Evolutionary conservation across 2,888 invertebrate genomes (phyloP).

Genomic region (Plutella xylostella): DNA sequence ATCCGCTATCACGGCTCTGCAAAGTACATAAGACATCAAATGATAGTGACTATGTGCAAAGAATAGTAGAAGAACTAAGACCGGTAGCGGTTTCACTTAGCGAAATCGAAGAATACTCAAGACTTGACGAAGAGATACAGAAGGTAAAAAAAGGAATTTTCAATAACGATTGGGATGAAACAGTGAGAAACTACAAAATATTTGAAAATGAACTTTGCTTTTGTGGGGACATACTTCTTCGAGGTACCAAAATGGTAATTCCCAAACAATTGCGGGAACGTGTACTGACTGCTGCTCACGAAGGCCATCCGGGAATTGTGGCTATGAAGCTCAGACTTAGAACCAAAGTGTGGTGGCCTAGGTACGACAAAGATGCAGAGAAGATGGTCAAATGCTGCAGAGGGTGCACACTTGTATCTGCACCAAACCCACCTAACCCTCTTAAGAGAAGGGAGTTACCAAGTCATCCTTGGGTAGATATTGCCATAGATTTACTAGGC

Average conservation of each 20-base stretch:
- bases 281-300: neutral
- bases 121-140: constrained; percentile 10
- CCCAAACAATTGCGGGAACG: neutral
- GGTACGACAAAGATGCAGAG: no score
- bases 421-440: no score
- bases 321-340: no score
- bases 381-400: no score
- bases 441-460: no score
- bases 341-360: no score
- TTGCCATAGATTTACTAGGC: no score
- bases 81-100: constrained; percentile 7
- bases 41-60: neutral
- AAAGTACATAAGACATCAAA: neutral
- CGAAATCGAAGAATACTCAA: constrained; percentile 7
- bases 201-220: constrained; percentile 4
- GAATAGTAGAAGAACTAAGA: neutral
- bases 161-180: constrained; percentile 12
- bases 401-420: no score
- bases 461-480: no score
- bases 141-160: constrained; percentile 9
- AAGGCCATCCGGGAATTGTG: no score
- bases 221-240: neutral
- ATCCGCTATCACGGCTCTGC: constrained; percentile 1
- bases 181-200: constrained; percentile 5
- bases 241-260: neutral